Evolutionary conservation across 2,888 invertebrate species (phyloP), one percentile per base, ranked within the genome.

Genomic region (Therioaphis trifolii): DNA sequence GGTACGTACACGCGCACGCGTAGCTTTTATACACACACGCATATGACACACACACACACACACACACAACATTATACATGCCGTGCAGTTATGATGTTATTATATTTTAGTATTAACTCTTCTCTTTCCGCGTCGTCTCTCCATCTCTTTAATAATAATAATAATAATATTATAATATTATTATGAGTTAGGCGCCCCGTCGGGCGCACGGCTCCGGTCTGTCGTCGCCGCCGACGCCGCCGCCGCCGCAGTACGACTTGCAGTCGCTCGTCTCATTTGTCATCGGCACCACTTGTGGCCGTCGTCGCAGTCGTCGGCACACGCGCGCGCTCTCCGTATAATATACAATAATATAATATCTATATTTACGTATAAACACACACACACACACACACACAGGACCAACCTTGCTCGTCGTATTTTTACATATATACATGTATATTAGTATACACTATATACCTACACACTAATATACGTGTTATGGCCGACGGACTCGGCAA

Each of bases 241-340:
- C 63, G 63, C 63, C 43, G 68, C 43, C 68, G 43, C 63, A 52
- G 79, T 18, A 49, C 77, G 78, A 49, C 11, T 15, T 35, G n/a
- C 35, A n/a, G 40, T 61, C 79, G 79, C 27, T 80, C 79, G 58
- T 71, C 79, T 80, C 79, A 80, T 80, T 80, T 80, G 79, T 80
- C 79, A 80, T 80, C 58, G 79, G 71, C 79, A 71, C 71, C 79
- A 80, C 79, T 79, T 79, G 79, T 43, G 43, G 66, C 29, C 49
- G 40, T 35, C 72, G 52, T 27, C 69, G 69, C 14, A 29, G 61
- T 61, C 63, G 14, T 63, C 46, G 18, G 27, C 9, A 14, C n/a
- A 5, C 49, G 52, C 35, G 52, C 29, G 29, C 69, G 24, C 55
- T 3, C 55, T 3, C 55, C 15, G 52, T 43, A 49, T 49, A 49